Evolutionary conservation across 2,113 vertebrate species (phyloP).

Genomic region (Tragelaphus buxtoni): DNA sequence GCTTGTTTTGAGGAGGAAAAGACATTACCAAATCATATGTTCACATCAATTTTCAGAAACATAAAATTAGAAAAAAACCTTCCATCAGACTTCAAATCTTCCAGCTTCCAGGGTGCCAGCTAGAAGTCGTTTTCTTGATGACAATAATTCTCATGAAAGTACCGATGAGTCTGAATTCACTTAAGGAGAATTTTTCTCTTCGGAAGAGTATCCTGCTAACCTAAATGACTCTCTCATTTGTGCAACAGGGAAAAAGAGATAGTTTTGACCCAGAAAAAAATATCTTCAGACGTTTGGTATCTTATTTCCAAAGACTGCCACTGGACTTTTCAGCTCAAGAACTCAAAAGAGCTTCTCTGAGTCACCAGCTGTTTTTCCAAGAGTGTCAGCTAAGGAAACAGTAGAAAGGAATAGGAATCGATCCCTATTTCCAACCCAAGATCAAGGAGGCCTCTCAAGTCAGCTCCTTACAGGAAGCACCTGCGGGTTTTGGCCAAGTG

Average conservation of each 20-base stretch:
- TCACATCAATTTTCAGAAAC: conserved; percentile 30
- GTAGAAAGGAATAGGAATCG: not conserved
- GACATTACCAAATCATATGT: not conserved
- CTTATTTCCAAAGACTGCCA: not conserved
- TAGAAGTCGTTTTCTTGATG: not conserved
- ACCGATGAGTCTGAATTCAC: not conserved
- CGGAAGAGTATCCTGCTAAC: not conserved
- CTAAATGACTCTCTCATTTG: not conserved
- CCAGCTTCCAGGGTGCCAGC: not conserved
- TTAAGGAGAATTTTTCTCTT: not conserved
- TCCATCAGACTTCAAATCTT: not conserved
- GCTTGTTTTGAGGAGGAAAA: not conserved
- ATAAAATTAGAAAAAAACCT: not conserved
- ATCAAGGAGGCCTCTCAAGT: not conserved
- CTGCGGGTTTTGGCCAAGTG: not conserved
- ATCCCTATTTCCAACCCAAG: not conserved
- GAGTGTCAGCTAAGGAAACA: not conserved
- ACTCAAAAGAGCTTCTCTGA: not conserved
- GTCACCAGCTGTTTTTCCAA: not conserved
- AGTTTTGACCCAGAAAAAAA: not conserved
- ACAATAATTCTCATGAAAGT: conserved; percentile 23
- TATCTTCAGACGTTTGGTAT: not conserved
- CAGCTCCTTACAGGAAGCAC: not conserved
- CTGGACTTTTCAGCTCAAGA: not conserved
- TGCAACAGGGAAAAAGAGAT: not conserved